Conservation (phyloP, 2,888 invertebrate genomes). For the Drosophila peninsularis region DNA sequence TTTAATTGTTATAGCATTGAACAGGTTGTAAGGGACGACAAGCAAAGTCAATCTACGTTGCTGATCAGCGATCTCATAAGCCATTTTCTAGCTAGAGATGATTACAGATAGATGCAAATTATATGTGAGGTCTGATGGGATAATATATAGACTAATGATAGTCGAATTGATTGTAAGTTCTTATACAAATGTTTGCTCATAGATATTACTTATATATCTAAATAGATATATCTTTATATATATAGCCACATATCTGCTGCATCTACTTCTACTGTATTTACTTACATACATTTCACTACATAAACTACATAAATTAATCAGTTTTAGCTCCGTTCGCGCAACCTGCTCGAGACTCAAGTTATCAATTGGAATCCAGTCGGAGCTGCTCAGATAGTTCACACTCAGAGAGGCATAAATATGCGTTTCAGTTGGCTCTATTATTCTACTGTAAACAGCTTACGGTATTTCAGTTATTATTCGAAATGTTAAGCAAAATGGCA, state of each 20-base stretch:
- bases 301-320: too few species aligned
- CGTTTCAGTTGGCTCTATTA: not conserved
- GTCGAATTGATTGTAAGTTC: not conserved
- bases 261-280: too few species aligned
- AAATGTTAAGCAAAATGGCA: slow-evolving; percentile 10
- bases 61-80: not conserved
- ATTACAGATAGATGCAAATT: not conserved
- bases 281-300: too few species aligned
- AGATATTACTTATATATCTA: too few species aligned
- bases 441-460: not conserved
- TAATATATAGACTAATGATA: not conserved
- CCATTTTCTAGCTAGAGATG: not conserved
- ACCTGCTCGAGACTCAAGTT: too few species aligned
- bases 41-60: not conserved
- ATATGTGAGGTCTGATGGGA: too few species aligned
- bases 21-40: not conserved
- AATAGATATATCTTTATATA: too few species aligned
- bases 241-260: too few species aligned
- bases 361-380: too few species aligned
- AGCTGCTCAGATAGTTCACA: too few species aligned
- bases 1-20: not conserved
- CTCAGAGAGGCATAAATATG: not conserved
- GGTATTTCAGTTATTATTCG: slow-evolving; percentile 21
- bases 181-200: not conserved
- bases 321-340: too few species aligned